Percentiles rank a stretch among this genome's conserved stretches.
Conservation (phyloP, 1,140 invertebrate species). For the Centruroides sculpturatus region DNA sequence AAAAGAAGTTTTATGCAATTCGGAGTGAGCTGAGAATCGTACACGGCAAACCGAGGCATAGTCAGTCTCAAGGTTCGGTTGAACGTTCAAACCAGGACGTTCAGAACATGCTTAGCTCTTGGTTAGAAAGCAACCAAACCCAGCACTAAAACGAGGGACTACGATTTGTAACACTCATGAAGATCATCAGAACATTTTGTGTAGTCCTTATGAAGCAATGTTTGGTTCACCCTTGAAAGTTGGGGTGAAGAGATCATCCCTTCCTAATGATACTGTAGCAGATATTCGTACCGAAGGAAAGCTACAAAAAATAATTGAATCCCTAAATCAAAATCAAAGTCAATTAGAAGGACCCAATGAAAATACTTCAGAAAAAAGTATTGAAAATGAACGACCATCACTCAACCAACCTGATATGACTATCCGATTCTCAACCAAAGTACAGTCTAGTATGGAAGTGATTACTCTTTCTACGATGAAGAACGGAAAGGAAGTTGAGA, state of each 20-base stretch:
- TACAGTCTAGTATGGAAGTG: not conserved
- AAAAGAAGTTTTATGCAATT: not conserved
- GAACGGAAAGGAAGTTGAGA: not conserved
- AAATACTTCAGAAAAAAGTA: not conserved
- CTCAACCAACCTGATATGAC: not conserved
- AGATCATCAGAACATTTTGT: conserved; percentile 2
- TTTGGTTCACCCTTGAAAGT: not conserved
- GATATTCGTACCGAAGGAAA: not conserved
- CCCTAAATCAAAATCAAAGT: not conserved
- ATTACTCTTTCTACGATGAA: not conserved
- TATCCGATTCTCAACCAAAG: not conserved
- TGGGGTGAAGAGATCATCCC: too few relatives aligned
- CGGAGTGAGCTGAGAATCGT: conserved; percentile 1
- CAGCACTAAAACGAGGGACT: not conserved
- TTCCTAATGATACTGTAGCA: not conserved
- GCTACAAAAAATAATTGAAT: not conserved
- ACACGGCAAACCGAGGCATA: conserved; percentile 1
- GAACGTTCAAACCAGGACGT: conserved; percentile 6
- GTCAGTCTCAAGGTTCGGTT: conserved; percentile 4
- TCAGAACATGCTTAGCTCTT: conserved; percentile 4
- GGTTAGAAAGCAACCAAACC: not conserved
- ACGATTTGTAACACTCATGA: conserved; percentile 1
- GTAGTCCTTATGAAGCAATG: not conserved
- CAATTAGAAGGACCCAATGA: not conserved
- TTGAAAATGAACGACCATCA: not conserved